phyloP scores from a whole-genome alignment of 2,888 invertebrate genomes.

The Platycnemis pennipes region DNA sequence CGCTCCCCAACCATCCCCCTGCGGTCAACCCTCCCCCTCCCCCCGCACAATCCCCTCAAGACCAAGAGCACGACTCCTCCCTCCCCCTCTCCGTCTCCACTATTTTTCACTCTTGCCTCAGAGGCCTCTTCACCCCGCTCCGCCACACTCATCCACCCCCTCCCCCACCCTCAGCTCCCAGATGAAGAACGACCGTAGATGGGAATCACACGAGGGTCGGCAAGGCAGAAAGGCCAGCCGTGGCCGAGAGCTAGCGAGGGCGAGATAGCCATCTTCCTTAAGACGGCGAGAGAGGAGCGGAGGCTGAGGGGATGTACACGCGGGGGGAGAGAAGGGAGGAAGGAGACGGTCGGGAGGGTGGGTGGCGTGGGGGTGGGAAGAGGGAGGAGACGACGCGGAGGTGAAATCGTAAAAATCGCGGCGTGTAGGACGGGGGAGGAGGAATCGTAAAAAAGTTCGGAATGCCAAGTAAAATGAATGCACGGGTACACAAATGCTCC shows the following conservation, averaged over 20 bases:
- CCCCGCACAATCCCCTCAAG: background rate
- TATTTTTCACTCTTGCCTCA: background rate
- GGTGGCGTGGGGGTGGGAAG: background rate
- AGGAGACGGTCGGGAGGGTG: background rate
- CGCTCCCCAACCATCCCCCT: background rate
- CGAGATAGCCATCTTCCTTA: conserved; percentile 58
- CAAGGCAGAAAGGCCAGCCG: conserved; percentile 60
- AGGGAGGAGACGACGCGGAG: background rate
- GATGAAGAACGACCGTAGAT: conserved; percentile 59
- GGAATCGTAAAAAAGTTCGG: conserved; percentile 50
- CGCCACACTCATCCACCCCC: background rate
- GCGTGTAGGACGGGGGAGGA: background rate
- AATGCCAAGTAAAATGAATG: conserved; percentile 64
- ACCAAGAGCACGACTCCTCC: background rate
- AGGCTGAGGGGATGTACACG: too few species aligned
- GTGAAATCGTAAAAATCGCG: background rate
- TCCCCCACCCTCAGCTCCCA: background rate
- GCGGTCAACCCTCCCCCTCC: too few species aligned
- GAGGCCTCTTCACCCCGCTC: background rate
- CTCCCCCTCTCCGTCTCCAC: background rate
- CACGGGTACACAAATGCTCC: conserved; percentile 53
- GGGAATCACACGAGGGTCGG: conserved; percentile 50
- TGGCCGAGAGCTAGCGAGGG: conserved; percentile 40
- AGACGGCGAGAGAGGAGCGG: background rate
- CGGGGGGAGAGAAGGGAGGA: background rate